Evolutionary conservation across 2,113 vertebrate species (phyloP).

Genomic region (Scartelaos histophorus): DNA sequence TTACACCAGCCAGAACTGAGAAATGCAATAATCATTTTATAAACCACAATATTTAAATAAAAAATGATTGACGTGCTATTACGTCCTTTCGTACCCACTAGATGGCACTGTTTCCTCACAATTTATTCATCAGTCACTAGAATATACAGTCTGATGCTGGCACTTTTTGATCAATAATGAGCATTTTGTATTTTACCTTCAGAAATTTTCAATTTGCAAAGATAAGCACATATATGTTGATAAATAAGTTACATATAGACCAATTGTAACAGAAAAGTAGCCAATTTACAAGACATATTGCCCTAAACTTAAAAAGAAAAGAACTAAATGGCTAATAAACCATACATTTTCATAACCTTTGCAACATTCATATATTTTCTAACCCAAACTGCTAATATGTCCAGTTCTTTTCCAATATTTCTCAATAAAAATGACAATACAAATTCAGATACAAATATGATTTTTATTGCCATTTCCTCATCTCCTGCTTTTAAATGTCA

Average conservation of each 20-base stretch:
- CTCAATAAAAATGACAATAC: not conserved
- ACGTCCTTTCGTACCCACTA: slow-evolving; percentile 38
- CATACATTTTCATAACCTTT: no score
- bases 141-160: not conserved
- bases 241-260: not conserved
- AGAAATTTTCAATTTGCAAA: no score
- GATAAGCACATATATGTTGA: not conserved
- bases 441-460: slow-evolving; percentile 6
- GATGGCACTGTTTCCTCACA: slow-evolving; percentile 60
- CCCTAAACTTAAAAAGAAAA: no score
- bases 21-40: not conserved
- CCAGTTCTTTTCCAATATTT: not conserved
- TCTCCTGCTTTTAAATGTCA: not conserved
- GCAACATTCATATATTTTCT: not conserved
- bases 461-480: not conserved
- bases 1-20: no score
- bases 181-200: not conserved
- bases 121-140: not conserved
- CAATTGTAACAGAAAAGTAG: no score
- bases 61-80: not conserved
- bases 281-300: no score
- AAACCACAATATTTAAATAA: not conserved
- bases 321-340: no score
- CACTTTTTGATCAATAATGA: slow-evolving; percentile 4
- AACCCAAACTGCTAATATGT: not conserved